These are phyloP conservation scores for Bradypodion pumilum DNA, from an alignment of 2,797 vertebrate species.

Conservation along the genomic window DNA sequence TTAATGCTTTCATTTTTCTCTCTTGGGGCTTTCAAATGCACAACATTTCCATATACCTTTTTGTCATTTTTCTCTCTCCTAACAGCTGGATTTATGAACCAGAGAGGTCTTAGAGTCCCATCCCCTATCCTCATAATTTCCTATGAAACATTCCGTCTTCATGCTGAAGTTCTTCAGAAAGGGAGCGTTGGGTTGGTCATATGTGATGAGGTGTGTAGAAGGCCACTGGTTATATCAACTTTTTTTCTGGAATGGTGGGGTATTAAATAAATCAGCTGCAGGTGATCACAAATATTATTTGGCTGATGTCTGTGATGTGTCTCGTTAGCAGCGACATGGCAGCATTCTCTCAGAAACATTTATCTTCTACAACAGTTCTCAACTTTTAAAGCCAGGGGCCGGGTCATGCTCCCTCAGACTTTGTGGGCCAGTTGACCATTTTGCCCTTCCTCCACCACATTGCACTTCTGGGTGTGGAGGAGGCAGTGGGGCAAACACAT, in stretches of 20 bases:
- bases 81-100: conserved; percentile 88
- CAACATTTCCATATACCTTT: background rate
- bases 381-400: no score
- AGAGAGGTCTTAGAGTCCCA: conserved; percentile 85
- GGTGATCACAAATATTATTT: background rate
- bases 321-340: background rate
- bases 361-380: background rate
- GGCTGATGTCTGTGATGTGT: background rate
- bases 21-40: background rate
- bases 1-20: background rate
- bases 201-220: conserved; percentile 89
- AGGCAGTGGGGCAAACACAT: no score
- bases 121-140: conserved; percentile 96
- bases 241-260: no score
- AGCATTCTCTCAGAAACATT: background rate
- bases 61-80: background rate
- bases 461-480: no score
- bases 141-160: conserved; percentile 96
- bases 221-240: background rate
- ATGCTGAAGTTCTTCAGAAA: conserved; percentile 86
- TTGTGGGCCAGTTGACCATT: no score
- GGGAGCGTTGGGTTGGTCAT: conserved; percentile 92
- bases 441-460: no score
- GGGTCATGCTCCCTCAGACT: no score
- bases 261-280: no score